phyloP scores from a whole-genome alignment of 2,888 invertebrate genomes.

The Drosophila histrio region DNA sequence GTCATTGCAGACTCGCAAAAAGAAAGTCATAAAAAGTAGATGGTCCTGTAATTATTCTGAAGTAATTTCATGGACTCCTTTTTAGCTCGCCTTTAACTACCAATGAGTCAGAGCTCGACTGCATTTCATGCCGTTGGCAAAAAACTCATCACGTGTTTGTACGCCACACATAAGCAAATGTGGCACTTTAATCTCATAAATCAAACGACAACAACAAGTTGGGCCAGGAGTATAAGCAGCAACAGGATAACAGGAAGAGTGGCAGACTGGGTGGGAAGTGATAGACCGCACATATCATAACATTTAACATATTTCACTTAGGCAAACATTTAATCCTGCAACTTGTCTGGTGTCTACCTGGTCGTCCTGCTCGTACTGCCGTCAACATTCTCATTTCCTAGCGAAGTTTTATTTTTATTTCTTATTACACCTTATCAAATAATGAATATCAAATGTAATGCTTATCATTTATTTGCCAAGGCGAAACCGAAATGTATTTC shows the following conservation, averaged over 20 bases:
- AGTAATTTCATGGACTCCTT: conserved; percentile 16
- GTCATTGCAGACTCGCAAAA: conserved; percentile 33
- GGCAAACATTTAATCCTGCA: conserved; percentile 74
- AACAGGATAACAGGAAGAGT: conserved; percentile 4
- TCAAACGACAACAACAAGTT: conserved; percentile 57
- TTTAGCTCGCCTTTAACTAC: not conserved
- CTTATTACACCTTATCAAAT: conserved; percentile 77
- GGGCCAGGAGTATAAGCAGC: conserved; percentile 11
- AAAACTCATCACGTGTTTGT: conserved; percentile 22
- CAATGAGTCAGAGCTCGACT: conserved; percentile 7
- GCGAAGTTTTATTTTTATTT: conserved; percentile 76
- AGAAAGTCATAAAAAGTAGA: conserved; percentile 19
- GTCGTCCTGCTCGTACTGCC: not conserved
- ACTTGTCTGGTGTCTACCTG: conserved; percentile 49
- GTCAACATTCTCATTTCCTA: conserved; percentile 70
- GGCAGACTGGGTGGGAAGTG: not conserved
- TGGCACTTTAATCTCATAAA: conserved; percentile 71
- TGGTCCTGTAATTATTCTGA: conserved; percentile 46
- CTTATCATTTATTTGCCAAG: conserved; percentile 80
- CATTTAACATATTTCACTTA: conserved; percentile 80
- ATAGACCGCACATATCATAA: conserved; percentile 67
- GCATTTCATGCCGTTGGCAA: conserved; percentile 40
- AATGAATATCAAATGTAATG: conserved; percentile 81
- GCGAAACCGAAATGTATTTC: conserved; percentile 48
- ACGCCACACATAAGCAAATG: not conserved